These are phyloP conservation scores for Conus ventricosus DNA, from an alignment of 1,140 invertebrate species.

Conservation along the genomic window DNA sequence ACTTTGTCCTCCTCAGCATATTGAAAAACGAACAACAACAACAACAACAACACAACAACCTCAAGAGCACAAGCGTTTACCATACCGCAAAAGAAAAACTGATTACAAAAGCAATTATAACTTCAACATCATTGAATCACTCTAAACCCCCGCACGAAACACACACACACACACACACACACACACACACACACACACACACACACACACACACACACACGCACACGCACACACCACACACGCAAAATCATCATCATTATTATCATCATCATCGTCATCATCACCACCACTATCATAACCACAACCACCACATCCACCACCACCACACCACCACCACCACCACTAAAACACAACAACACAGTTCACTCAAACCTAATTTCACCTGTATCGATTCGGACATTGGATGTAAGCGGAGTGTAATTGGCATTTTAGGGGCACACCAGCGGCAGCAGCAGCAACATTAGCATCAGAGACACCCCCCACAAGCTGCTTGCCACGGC, in stretches of 20 bases:
- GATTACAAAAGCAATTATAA: no score
- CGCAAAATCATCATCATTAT: not conserved
- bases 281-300: not conserved
- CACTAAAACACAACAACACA: not conserved
- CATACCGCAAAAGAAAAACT: no score
- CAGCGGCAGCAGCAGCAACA: slow-evolving; percentile 2
- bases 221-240: not conserved
- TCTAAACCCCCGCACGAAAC: not conserved
- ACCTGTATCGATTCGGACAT: slow-evolving; percentile 38
- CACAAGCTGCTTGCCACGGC: slow-evolving; percentile 10
- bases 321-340: not conserved
- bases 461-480: slow-evolving; percentile 22
- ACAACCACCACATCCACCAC: not conserved
- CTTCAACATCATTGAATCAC: no score
- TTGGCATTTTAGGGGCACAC: slow-evolving; percentile 26
- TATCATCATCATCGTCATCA: no score
- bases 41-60: no score
- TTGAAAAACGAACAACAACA: no score
- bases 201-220: not conserved
- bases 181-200: not conserved
- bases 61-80: no score
- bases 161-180: not conserved
- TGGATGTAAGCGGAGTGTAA: slow-evolving; percentile 37
- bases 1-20: no score
- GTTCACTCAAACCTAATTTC: not conserved